Percentiles rank a stretch among this genome's conserved stretches.
These are phyloP conservation scores for Brachyptera risi DNA, from an alignment of 2,888 invertebrate species.

Conservation along the genomic window DNA sequence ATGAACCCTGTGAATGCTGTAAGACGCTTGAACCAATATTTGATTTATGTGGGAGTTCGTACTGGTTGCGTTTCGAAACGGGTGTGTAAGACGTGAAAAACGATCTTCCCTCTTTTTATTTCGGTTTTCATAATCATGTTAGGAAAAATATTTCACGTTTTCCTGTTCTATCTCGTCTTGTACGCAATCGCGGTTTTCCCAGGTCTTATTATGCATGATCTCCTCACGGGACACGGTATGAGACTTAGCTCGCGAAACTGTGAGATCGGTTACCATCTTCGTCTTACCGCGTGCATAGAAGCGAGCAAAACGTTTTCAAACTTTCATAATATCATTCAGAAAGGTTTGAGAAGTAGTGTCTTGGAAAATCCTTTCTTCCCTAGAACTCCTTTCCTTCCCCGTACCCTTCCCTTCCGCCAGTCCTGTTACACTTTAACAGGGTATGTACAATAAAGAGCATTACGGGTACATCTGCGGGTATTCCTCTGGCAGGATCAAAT, in stretches of 20 bases:
- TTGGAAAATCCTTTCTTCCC: conserved; percentile 20
- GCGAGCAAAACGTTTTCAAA: conserved; percentile 21
- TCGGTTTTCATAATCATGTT: neutral
- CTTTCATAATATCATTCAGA: conserved; percentile 30
- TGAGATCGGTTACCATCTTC: conserved; percentile 29
- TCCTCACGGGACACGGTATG: conserved; percentile 21
- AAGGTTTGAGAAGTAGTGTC: conserved; percentile 28
- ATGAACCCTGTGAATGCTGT: neutral
- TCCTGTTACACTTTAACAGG: neutral
- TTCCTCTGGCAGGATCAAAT: neutral
- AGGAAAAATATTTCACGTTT: neutral
- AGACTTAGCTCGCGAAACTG: conserved; percentile 27
- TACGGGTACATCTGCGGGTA: neutral
- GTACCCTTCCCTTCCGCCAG: conserved; percentile 10
- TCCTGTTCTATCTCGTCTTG: no score
- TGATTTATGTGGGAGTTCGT: neutral
- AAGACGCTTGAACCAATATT: neutral
- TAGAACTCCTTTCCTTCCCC: neutral
- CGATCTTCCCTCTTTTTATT: neutral
- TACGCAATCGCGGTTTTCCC: no score
- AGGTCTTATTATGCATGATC: conserved; percentile 24
- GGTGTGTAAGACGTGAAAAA: no score
- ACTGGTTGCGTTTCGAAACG: no score
- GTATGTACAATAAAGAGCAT: neutral
- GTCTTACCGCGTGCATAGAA: conserved; percentile 15